Base-by-base conservation (phyloP, 2,888 invertebrate species). In the Merodon equestris region DNA sequence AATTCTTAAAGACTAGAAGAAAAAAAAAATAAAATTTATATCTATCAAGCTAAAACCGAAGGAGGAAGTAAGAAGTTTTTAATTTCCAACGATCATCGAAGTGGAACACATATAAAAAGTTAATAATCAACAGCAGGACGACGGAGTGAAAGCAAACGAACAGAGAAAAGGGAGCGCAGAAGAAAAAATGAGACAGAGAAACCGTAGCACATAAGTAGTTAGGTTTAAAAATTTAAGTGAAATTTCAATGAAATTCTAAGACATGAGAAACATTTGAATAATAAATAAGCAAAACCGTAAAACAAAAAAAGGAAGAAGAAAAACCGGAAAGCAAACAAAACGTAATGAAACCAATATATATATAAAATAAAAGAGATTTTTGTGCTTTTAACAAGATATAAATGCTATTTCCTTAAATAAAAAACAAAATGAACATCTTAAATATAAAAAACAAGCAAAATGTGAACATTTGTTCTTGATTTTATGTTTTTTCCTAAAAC, bases 311-410 rank as follows among this genome's bases (percentile, higher is more conserved):
- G n/a, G 3, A 27, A 27, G 27, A 4, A 27, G 7, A 2, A 27
- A 27, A 27, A 27, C 27, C 7, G 7, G 27, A 27, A 77, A 42
- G 18, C 54, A 75, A 74, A 76, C 63, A 60, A 75, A 74, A 76
- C 63, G 63, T 75, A 77, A 83, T 85, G 76, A 82, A 82, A 60
- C 64, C 70, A 75, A 66, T 72, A 83, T 63, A 73, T 70, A 73
- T 76, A 56, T 47, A 63, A 66, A 82, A 76, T 73, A 40, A 66
- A 73, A 54, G 56, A 68, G 63, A 63, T 77, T 68, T 77, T 77
- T 83, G 72, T 82, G 70, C 82, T 68, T 70, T 66, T 57, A 75
- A 82, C 73, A 72, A 79, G 84, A 85, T 82, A 84, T 84, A 85
- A 85, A 83, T 74, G 74, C 75, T 75, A 75, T 81, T 75, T 75